Percentiles rank a stretch among this genome's conserved stretches.
phyloP scores from a whole-genome alignment of 2,888 invertebrate species.

The Drosophila mercatorum region DNA sequence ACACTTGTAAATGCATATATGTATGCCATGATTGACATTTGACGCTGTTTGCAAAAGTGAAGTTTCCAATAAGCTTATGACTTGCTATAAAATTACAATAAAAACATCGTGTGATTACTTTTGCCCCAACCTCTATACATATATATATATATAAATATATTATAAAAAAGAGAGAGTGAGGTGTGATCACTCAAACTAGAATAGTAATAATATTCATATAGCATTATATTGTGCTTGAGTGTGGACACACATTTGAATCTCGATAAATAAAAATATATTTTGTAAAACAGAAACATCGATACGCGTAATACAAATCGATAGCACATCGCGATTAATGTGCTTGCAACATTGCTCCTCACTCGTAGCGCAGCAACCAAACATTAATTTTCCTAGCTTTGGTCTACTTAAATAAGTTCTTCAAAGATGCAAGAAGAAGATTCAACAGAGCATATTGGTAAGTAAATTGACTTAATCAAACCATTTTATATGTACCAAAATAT shows the following conservation, averaged over 20 bases:
- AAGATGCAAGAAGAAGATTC: slow-evolving; percentile 9
- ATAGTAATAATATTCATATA: not conserved
- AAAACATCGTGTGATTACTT: too few relatives aligned
- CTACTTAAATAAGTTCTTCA: not conserved
- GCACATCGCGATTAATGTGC: not conserved
- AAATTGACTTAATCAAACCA: not conserved
- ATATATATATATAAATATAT: too few relatives aligned
- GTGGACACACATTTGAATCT: not conserved
- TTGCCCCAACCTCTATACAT: too few relatives aligned
- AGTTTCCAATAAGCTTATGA: too few relatives aligned
- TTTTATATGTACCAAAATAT: not conserved
- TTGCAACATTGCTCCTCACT: slow-evolving; percentile 2
- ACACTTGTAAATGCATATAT: too few relatives aligned
- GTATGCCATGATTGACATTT: not conserved
- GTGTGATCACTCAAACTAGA: not conserved
- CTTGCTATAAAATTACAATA: too few relatives aligned
- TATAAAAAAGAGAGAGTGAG: not conserved
- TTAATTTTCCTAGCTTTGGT: not conserved
- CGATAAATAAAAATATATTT: not conserved
- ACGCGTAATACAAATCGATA: not conserved
- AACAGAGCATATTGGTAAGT: slow-evolving; percentile 2
- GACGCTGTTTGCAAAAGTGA: too few relatives aligned
- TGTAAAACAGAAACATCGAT: not conserved
- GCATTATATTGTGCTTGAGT: not conserved
- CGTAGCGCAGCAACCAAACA: slow-evolving; percentile 2